Evolutionary conservation across 2,797 vertebrate species (phyloP).

Genomic region (Aythya fuligula): DNA sequence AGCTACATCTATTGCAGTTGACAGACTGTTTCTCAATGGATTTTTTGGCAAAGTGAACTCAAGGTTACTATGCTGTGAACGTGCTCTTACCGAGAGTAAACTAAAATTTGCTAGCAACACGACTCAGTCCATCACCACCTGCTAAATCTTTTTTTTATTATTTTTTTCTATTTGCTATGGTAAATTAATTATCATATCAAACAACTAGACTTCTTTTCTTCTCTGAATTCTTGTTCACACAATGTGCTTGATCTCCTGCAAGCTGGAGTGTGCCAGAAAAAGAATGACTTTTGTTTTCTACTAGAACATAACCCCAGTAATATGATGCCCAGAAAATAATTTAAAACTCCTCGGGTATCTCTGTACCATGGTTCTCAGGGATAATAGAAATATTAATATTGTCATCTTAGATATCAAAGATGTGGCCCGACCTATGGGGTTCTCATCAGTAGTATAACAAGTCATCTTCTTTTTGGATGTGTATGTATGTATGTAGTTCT

Average conservation of each 20-base stretch:
- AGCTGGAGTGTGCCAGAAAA: neutral
- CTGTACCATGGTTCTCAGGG: slow-evolving; percentile 7
- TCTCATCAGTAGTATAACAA: neutral
- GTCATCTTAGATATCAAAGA: neutral
- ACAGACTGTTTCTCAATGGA: neutral
- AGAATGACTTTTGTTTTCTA: slow-evolving; percentile 12
- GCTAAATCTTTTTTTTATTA: slow-evolving; percentile 6
- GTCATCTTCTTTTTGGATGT: neutral
- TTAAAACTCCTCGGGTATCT: neutral
- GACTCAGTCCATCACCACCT: slow-evolving; percentile 1
- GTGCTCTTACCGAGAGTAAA: neutral
- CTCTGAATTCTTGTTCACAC: slow-evolving; percentile 10
- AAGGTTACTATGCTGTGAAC: neutral
- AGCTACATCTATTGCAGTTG: neutral
- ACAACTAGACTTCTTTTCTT: neutral
- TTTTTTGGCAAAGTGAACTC: slow-evolving; percentile 24
- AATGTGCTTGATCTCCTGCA: neutral
- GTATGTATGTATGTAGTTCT: neutral
- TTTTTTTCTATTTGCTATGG: slow-evolving; percentile 5
- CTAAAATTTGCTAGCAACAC: slow-evolving; percentile 30
- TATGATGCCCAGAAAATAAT: neutral
- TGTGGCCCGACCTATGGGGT: neutral
- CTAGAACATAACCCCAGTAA: neutral
- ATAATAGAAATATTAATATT: slow-evolving; percentile 1
- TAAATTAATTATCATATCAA: slow-evolving; percentile 38